These are phyloP conservation scores for Eupithecia centaureata DNA, from an alignment of 2,888 invertebrate genomes.

Conservation along the genomic window DNA sequence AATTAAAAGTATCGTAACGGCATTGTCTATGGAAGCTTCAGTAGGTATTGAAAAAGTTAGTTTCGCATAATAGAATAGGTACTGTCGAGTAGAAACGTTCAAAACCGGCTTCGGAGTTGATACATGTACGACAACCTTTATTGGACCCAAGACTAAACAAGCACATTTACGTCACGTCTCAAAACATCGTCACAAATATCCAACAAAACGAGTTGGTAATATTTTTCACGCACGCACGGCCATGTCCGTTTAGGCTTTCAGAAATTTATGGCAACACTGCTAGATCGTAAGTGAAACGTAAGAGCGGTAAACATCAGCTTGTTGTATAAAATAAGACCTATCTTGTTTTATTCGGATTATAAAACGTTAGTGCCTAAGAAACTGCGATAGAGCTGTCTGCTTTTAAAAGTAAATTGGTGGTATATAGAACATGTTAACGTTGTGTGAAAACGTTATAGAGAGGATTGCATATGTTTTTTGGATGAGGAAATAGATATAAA, in stretches of 20 bases:
- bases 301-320: background rate
- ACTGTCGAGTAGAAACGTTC: too few species aligned
- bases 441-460: too few species aligned
- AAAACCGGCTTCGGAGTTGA: too few species aligned
- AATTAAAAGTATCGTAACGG: too few species aligned
- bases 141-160: background rate
- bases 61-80: background rate
- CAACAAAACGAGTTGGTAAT: slow-evolving; percentile 32
- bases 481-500: too few species aligned
- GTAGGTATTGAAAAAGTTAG: background rate
- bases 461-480: too few species aligned
- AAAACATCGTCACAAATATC: slow-evolving; percentile 19
- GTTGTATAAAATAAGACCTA: background rate
- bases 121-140: background rate
- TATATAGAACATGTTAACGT: background rate
- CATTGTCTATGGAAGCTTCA: too few species aligned
- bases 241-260: slow-evolving; percentile 31
- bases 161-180: background rate
- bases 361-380: background rate
- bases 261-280: slow-evolving; percentile 34
- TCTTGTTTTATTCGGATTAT: background rate
- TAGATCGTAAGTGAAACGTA: slow-evolving; percentile 9
- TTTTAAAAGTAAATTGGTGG: background rate
- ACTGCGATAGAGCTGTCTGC: background rate
- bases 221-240: slow-evolving; percentile 36